Base-by-base conservation (phyloP, 2,113 vertebrate genomes). In the Eolophus roseicapilla region DNA sequence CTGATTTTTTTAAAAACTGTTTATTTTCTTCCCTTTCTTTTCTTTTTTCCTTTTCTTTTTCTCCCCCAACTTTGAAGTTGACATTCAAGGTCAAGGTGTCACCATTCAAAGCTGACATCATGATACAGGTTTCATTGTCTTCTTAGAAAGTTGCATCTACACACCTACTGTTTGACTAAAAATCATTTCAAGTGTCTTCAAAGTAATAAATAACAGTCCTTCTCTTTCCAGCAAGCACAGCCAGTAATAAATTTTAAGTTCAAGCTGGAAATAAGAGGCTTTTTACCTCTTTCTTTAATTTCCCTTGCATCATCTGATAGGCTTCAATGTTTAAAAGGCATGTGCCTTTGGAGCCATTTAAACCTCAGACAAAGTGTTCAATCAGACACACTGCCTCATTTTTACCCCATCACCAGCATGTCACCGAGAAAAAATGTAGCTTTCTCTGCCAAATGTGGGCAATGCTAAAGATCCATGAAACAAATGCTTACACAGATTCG, bases 401-500 rank as follows among this genome's bases (percentile, higher is more conserved):
- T 95, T 93, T 86, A 93, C 64, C 86, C 88, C 57, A 47, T 87
- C 89, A 82, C 63, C 91, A 87, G 88, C 78, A 94, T 82, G 92
- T 96, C 96, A 96, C 84, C 10, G 43, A 82, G 60, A 60, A 95
- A 97, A 96, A 90, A 88, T 64, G 92, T 71, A 82, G 82, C 44
- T 49, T 93, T 83, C 71, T 43, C 64, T 77, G 94, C 91, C 95
- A 98, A 97, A 93, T 59, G 92, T 62, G 87, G 91, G 82, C 79
- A 94, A 49, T 17, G 20, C 60, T 95, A 86, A 96, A 96, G 86
- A 84, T 76, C 91, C 86, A 89, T 94, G 79, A 95, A 95, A 94
- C 92, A 96, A 97, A 97, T 94, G 86, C 92, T 97, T 92, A 94
- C 71, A 77, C 57, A 82, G 78, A 97, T 95, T 92, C 67, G 49